Percentiles rank a stretch among this genome's conserved stretches.
phyloP scores from a whole-genome alignment of 2,888 invertebrate species.

The Philereme vetulata region DNA sequence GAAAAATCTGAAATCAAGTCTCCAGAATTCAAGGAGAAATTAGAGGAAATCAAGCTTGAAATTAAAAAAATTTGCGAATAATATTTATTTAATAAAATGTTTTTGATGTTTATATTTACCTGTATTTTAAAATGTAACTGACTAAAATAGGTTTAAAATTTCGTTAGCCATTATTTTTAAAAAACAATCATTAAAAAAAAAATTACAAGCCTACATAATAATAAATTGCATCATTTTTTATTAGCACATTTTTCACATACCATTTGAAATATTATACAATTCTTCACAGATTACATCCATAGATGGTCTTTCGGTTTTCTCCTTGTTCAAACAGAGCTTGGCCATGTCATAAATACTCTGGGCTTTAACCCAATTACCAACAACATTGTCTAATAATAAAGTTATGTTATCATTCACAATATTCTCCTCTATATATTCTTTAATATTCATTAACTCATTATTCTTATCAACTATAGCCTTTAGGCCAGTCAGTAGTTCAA shows the following conservation, averaged over 20 bases:
- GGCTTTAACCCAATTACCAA: slow-evolving; percentile 80
- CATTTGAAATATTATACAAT: slow-evolving; percentile 52
- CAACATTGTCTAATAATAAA: slow-evolving; percentile 81
- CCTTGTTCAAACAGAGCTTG: slow-evolving; percentile 80
- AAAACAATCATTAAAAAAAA: too few relatives aligned
- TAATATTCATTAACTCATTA: slow-evolving; percentile 72
- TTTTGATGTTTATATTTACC: neutral
- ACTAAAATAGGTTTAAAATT: too few relatives aligned
- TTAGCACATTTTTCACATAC: neutral
- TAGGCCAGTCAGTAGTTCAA: slow-evolving; percentile 89
- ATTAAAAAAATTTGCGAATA: slow-evolving; percentile 38
- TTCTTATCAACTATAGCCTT: slow-evolving; percentile 83
- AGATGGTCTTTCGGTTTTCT: slow-evolving; percentile 81
- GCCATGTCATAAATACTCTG: slow-evolving; percentile 81
- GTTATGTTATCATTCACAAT: slow-evolving; percentile 76
- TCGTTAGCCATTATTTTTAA: too few relatives aligned
- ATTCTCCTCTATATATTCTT: slow-evolving; percentile 80
- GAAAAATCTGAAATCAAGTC: slow-evolving; percentile 43
- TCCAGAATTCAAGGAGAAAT: slow-evolving; percentile 48
- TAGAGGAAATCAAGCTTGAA: slow-evolving; percentile 53
- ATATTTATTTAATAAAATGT: neutral
- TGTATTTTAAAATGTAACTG: too few relatives aligned
- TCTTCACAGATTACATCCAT: slow-evolving; percentile 80
- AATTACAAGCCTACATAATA: too few relatives aligned
- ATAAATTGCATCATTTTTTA: too few relatives aligned